Evolutionary conservation across 2,797 vertebrate species (phyloP).

Genomic region (Varecia variegata): DNA sequence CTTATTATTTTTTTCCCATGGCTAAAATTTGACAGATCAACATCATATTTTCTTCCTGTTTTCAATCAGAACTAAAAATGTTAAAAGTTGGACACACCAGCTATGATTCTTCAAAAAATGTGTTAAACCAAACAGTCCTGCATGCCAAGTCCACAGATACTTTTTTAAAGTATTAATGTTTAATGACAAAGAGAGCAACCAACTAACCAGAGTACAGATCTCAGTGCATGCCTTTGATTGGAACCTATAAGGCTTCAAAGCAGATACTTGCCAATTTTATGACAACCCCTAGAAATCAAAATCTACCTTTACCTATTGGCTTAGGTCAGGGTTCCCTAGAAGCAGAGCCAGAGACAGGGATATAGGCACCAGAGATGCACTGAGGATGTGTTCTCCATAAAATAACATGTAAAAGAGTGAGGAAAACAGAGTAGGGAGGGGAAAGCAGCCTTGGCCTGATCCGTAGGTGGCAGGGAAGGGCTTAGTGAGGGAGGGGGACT

Average conservation of each 20-base stretch:
- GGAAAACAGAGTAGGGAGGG: not conserved
- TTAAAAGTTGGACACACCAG: not conserved
- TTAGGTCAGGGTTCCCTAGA: not conserved
- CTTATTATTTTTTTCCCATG: not conserved
- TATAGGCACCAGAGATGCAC: not conserved
- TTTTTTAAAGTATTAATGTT: slow-evolving; percentile 18
- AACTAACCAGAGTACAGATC: not conserved
- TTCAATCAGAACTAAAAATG: slow-evolving; percentile 33
- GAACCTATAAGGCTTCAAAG: not conserved
- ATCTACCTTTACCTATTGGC: not conserved
- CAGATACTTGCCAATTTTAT: not conserved
- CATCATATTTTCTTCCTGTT: slow-evolving; percentile 40
- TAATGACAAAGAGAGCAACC: not conserved
- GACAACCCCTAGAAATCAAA: not conserved
- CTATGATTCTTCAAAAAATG: not conserved
- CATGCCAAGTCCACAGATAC: not conserved
- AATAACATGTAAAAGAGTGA: not conserved
- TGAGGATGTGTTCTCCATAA: not conserved
- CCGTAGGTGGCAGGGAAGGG: not conserved
- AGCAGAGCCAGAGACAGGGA: not conserved
- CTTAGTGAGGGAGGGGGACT: too few species aligned
- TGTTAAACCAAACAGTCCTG: not conserved
- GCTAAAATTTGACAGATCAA: not conserved
- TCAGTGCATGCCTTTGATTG: not conserved
- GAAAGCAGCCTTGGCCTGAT: not conserved